A percentile compares a stretch with the other conserved stretches of the same genome.
Evolutionary conservation across 2,888 invertebrate species (phyloP).

Genomic region (Augochlorella aurata): DNA sequence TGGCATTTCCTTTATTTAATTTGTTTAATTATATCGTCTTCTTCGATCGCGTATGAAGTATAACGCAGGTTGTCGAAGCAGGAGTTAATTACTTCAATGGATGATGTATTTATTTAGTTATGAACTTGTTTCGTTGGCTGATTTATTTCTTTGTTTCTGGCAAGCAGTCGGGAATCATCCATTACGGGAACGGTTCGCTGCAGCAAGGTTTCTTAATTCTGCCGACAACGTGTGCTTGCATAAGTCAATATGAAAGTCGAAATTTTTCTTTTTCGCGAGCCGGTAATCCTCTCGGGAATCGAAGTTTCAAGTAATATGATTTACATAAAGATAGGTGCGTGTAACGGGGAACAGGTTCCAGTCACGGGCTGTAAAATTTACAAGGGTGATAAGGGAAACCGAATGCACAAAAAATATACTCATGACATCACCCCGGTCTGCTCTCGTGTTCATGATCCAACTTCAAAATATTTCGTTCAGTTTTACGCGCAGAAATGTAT

Average conservation of each 20-base stretch:
- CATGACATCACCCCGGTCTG: neutral
- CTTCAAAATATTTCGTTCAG: neutral
- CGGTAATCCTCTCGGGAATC: neutral
- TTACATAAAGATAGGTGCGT: constrained; percentile 5
- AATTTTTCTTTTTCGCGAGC: neutral
- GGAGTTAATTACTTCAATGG: neutral
- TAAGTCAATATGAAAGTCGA: neutral
- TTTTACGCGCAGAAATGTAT: no score
- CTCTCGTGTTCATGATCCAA: neutral
- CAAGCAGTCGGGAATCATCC: neutral
- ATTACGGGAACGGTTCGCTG: neutral
- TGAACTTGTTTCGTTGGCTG: neutral
- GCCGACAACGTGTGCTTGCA: neutral
- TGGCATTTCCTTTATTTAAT: neutral
- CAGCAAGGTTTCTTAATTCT: neutral
- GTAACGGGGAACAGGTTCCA: constrained; percentile 1
- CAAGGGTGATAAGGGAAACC: neutral
- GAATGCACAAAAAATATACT: neutral
- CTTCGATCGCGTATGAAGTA: neutral
- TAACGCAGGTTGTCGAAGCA: neutral
- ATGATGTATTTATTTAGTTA: neutral
- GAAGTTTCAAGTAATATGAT: neutral
- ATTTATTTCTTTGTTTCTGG: neutral
- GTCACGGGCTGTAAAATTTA: neutral
- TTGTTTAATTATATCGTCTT: neutral